Base-by-base conservation (phyloP, 2,113 vertebrate genomes). In the Ctenomys sociabilis region DNA sequence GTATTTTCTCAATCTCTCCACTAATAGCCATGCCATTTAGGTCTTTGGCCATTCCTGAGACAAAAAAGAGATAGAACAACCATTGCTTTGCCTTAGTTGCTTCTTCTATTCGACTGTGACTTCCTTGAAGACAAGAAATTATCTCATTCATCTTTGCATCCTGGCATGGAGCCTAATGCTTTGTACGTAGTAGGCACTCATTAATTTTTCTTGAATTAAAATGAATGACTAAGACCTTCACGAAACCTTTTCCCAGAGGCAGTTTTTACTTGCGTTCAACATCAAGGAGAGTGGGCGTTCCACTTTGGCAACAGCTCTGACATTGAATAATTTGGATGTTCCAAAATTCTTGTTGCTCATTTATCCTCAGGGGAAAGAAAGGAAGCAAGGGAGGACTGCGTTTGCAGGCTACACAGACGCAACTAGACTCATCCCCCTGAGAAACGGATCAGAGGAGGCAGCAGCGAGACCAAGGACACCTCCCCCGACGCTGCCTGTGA, bases 321-420 rank as follows among this genome's bases (percentile, higher is more conserved):
- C 94, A 97, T 86, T 97, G 96, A 98, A 97, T 96, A 97, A 97
- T 98, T 94, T 89, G 88, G 86, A 95, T 85, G 66, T 95, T 95
- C 95, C 86, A 91, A 94, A 96, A 85, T 95, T 96, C 91, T 95
- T 96, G 85, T 86, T 92, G 83, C 91, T 97, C 97, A 91, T 98
- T 97, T 97, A 97, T 97, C 94, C 93, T 97, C 95, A 21, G 16
- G 37, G 0, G 84, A 28, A 35, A 35, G 24, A 32, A 4, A n/a
- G 14, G 45, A 77, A 73, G 52, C 57, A 40, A 32, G 30, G 5
- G 45, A 92, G 70, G 54, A 91, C 57, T 0, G 0, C 70, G 93
- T 94, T 86, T 93, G 64, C 91, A 75, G 85, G 63, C 54, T 10
- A 75, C 64, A 95, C 83, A 93, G 94, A 91, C 86, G 45, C 57